Evolutionary conservation across 2,888 invertebrate genomes (phyloP), one percentile per base, ranked within the genome.

Genomic region (Ennomos erosarius): DNA sequence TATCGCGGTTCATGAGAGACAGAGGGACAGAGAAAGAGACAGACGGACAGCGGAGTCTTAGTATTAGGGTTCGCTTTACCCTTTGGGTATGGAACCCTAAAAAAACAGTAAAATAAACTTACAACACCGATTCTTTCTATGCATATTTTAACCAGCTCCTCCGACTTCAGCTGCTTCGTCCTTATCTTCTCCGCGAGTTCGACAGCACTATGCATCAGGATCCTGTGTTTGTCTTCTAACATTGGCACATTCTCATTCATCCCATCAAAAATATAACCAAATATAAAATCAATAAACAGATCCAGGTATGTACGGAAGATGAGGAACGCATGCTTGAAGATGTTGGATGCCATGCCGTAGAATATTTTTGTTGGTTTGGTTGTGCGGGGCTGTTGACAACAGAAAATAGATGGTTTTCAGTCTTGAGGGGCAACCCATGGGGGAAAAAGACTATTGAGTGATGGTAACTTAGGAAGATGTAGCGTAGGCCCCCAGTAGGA

Each of bases 41-140:
- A n/a, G n/a, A n/a, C n/a, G n/a, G n/a, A n/a, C n/a, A n/a, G n/a
- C n/a, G n/a, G n/a, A n/a, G n/a, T n/a, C n/a, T n/a, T n/a, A n/a
- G n/a, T n/a, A n/a, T n/a, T n/a, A n/a, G n/a, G n/a, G n/a, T n/a
- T n/a, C n/a, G n/a, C n/a, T n/a, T n/a, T n/a, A n/a, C n/a, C n/a
- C n/a, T n/a, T n/a, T n/a, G n/a, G n/a, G n/a, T n/a, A n/a, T n/a
- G n/a, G n/a, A n/a, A n/a, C n/a, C 4, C 4, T 3, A 26, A 26
- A 26, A 26, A 26, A 26, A 5, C 26, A 26, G 3, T 6, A 26
- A 26, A 26, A 26, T 52, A 11, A 16, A 46, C 66, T 84, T 39
- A 96, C 94, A 76, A 94, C 93, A 66, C 95, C 94, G 47, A 97
- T 97, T 69, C 98, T 93, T 47, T 96, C 94, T 65, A 97, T 96